phyloP scores from a whole-genome alignment of 2,888 invertebrate species.

The Cheilosia variabilis region DNA sequence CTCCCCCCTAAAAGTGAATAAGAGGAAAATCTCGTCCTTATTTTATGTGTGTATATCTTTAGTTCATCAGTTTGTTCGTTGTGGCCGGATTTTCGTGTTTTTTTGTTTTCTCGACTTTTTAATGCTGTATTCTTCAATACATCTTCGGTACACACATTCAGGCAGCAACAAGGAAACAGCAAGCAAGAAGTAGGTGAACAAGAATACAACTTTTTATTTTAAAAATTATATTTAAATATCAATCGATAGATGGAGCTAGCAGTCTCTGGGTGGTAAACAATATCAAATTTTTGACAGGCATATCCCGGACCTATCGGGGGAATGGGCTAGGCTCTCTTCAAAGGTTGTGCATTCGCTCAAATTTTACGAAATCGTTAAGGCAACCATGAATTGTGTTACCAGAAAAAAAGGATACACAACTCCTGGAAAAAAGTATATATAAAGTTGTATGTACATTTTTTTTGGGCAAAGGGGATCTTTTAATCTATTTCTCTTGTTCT shows the following conservation, averaged over 20 bases:
- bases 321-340: conserved; percentile 9
- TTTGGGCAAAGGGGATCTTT: conserved; percentile 20
- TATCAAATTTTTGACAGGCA: conserved; percentile 26
- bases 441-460: conserved; percentile 4
- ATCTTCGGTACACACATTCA: conserved; percentile 58
- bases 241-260: conserved; percentile 36
- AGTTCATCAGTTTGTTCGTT: conserved; percentile 62
- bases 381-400: conserved; percentile 23
- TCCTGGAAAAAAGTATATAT: not conserved
- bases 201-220: conserved; percentile 18
- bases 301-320: not conserved
- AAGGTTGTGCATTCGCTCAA: conserved; percentile 18
- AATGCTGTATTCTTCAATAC: conserved; percentile 41
- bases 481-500: conserved; percentile 19
- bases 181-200: conserved; percentile 56
- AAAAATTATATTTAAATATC: conserved; percentile 36
- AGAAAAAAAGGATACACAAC: conserved; percentile 22
- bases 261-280: conserved; percentile 28
- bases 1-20: conserved; percentile 10
- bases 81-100: conserved; percentile 53
- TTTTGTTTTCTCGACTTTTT: conserved; percentile 3
- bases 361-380: conserved; percentile 16
- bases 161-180: conserved; percentile 47
- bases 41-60: conserved; percentile 69
- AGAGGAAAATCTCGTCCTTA: conserved; percentile 61